A percentile compares a stretch with the other conserved stretches of the same genome.
Conservation (phyloP, 2,797 vertebrate species). For the Smutsia gigantea region DNA sequence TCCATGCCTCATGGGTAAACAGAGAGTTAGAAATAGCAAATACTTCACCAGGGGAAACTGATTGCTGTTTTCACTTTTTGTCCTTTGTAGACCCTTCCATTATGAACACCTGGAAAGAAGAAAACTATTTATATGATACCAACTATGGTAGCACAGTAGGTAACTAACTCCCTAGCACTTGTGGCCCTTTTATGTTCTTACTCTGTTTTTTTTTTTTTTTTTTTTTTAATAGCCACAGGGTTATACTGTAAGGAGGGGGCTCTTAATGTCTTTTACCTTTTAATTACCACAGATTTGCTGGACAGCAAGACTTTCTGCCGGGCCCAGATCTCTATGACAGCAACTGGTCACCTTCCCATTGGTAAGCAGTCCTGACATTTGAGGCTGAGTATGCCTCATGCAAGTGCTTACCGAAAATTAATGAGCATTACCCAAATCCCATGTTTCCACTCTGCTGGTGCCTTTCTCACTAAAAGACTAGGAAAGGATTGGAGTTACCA, state of each 20-base stretch:
- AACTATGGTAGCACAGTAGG: slow-evolving; percentile 90
- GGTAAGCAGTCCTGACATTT: slow-evolving; percentile 81
- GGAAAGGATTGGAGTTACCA: not conserved
- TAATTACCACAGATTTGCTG: slow-evolving; percentile 84
- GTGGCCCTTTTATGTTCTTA: slow-evolving; percentile 3
- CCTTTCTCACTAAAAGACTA: not conserved
- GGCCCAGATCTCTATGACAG: slow-evolving; percentile 86
- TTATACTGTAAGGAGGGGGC: slow-evolving; percentile 26
- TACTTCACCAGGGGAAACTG: not conserved
- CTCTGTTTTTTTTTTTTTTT: not conserved
- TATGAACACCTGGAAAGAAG: slow-evolving; percentile 89
- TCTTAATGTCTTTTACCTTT: slow-evolving; percentile 62
- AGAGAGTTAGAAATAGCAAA: not conserved
- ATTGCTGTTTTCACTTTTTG: not conserved
- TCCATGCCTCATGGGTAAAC: not conserved
- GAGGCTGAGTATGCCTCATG: not conserved
- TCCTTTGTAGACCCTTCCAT: slow-evolving; percentile 83
- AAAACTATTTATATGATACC: slow-evolving; percentile 87
- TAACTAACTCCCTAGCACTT: slow-evolving; percentile 83
- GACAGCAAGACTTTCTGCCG: slow-evolving; percentile 89
- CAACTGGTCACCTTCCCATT: slow-evolving; percentile 83
- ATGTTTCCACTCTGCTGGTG: not conserved
- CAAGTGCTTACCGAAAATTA: not conserved
- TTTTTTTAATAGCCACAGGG: not conserved
- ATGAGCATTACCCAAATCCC: not conserved